Evolutionary conservation across 2,113 vertebrate genomes (phyloP).

Genomic region (Steatornis caripensis): DNA sequence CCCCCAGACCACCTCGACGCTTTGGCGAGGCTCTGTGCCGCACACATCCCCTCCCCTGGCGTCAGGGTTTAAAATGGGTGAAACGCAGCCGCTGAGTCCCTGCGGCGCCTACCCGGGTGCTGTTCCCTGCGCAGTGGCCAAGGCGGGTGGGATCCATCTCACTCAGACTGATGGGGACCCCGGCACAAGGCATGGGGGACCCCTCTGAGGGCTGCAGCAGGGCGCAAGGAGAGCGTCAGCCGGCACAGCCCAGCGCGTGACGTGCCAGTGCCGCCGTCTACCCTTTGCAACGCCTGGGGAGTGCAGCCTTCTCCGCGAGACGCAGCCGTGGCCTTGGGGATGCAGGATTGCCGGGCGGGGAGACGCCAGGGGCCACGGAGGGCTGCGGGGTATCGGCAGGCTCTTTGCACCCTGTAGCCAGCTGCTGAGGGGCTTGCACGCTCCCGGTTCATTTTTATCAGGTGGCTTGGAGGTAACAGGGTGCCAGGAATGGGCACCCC

Average conservation of each 20-base stretch:
- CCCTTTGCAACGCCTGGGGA: neutral
- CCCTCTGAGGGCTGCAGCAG: fast-evolving
- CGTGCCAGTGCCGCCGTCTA: fast-evolving
- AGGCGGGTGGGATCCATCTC: fast-evolving
- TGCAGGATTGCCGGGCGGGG: neutral
- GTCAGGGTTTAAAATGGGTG: neutral
- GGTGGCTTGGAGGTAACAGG: neutral
- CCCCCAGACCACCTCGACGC: neutral
- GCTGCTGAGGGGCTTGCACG: neutral
- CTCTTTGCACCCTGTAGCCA: neutral
- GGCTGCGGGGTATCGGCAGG: neutral
- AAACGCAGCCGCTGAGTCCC: neutral
- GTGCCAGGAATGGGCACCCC: neutral
- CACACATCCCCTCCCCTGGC: neutral
- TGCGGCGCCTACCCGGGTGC: neutral
- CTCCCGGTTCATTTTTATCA: neutral
- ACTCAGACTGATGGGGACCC: fast-evolving
- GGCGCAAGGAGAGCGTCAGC: fast-evolving
- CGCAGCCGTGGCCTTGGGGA: neutral
- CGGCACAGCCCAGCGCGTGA: neutral
- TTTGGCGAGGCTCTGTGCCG: neutral
- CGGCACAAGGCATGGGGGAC: fast-evolving
- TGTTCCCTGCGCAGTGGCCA: neutral
- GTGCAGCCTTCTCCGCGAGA: neutral
- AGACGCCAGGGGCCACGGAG: neutral